Conservation (phyloP, 2,888 invertebrate species). For the Mellilla xanthometata region DNA sequence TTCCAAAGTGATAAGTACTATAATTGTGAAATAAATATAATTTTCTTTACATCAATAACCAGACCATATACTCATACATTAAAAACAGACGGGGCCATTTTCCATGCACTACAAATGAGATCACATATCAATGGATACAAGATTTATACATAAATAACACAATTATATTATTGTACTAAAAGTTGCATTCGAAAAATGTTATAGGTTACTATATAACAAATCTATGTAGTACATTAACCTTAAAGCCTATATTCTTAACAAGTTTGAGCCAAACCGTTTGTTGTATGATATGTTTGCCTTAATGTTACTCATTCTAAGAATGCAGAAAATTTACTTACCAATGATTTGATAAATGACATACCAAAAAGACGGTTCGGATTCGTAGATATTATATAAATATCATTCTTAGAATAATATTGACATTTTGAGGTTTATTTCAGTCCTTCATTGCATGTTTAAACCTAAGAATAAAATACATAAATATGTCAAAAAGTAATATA, state of each 20-base stretch:
- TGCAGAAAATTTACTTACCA: conserved; percentile 27
- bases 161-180: conserved; percentile 69
- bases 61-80: conserved; percentile 35
- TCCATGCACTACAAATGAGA: conserved; percentile 66
- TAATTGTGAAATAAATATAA: conserved; percentile 46
- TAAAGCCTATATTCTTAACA: conserved; percentile 49
- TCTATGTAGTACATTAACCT: conserved; percentile 40
- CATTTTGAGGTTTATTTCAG: conserved; percentile 51
- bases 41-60: conserved; percentile 54
- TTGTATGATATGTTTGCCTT: conserved; percentile 60
- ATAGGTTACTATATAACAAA: conserved; percentile 46
- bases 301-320: conserved; percentile 33
- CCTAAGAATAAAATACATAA: conserved; percentile 51
- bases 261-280: conserved; percentile 59
- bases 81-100: conserved; percentile 50
- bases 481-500: conserved; percentile 67
- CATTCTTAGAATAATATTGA: conserved; percentile 42
- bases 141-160: conserved; percentile 64
- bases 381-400: conserved; percentile 27
- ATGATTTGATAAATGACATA: conserved; percentile 30
- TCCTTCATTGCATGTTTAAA: conserved; percentile 52
- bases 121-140: conserved; percentile 72
- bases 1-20: conserved; percentile 61
- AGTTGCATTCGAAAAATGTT: conserved; percentile 75
- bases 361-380: conserved; percentile 32